These are phyloP conservation scores for Syritta pipiens DNA, from an alignment of 2,888 invertebrate genomes.

Conservation along the genomic window DNA sequence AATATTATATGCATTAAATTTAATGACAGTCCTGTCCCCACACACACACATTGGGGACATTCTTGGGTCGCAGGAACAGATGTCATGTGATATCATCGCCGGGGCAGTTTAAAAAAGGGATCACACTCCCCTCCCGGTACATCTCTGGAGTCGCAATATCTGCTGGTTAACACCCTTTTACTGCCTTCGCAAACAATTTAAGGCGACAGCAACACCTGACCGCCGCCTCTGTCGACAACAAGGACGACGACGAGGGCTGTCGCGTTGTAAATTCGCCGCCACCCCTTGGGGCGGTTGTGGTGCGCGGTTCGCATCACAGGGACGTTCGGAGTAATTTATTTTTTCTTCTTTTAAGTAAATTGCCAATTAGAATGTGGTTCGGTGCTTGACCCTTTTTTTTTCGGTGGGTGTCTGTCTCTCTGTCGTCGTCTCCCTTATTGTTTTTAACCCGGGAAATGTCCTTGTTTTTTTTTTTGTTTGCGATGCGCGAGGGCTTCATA, in stretches of 20 bases:
- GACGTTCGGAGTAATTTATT: conserved; percentile 43
- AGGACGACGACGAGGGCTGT: not conserved
- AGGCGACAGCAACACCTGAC: conserved; percentile 64
- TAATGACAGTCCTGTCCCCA: conserved; percentile 77
- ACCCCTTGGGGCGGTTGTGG: not conserved
- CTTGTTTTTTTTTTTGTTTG: conserved; percentile 3
- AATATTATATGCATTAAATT: conserved; percentile 80
- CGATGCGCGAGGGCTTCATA: conserved; percentile 20
- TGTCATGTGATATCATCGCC: conserved; percentile 59
- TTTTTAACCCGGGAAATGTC: conserved; percentile 31
- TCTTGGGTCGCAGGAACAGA: too few relatives aligned
- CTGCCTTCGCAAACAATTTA: conserved; percentile 66
- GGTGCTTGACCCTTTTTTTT: conserved; percentile 65
- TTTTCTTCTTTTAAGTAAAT: conserved; percentile 34
- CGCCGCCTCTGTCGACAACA: conserved; percentile 11
- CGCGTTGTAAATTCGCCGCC: conserved; percentile 35
- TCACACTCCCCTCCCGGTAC: conserved; percentile 51
- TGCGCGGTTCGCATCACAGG: conserved; percentile 24
- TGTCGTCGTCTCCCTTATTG: conserved; percentile 30
- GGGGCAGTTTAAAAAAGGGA: conserved; percentile 37
- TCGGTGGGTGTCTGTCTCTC: conserved; percentile 9
- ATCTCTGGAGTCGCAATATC: conserved; percentile 55
- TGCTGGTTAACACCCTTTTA: conserved; percentile 69
- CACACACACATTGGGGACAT: too few relatives aligned
- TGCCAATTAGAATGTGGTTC: conserved; percentile 67